These are phyloP conservation scores for Ptilodon capucinus DNA, from an alignment of 2,888 invertebrate genomes.

Conservation along the genomic window DNA sequence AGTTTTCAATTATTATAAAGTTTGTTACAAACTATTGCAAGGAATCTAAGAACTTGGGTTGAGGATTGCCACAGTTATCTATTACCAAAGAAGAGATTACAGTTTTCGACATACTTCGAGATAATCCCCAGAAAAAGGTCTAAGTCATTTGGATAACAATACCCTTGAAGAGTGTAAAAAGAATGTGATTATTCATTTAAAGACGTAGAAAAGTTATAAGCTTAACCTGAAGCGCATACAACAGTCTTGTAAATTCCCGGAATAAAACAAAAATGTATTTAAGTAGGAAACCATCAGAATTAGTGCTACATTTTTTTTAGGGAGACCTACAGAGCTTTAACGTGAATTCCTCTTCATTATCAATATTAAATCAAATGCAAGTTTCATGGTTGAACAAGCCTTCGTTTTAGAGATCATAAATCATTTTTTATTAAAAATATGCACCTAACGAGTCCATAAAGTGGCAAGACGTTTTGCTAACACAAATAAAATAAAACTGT, in stretches of 20 bases:
- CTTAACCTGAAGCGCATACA: not conserved
- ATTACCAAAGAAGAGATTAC: conserved; percentile 53
- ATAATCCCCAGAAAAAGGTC: conserved; percentile 42
- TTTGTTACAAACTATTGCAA: conserved; percentile 20
- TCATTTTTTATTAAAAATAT: conserved; percentile 54
- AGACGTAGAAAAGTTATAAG: conserved; percentile 4
- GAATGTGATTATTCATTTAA: conserved; percentile 25
- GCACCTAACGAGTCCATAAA: conserved; percentile 59
- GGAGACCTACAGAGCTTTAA: not conserved
- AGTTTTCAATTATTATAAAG: conserved; percentile 12
- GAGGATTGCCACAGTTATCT: conserved; percentile 23
- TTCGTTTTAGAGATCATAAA: conserved; percentile 52
- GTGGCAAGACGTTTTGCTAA: conserved; percentile 50
- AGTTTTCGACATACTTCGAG: conserved; percentile 27
- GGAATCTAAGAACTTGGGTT: conserved; percentile 7
- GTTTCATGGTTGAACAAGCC: conserved; percentile 13
- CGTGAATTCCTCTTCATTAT: not conserved
- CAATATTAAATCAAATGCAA: conserved; percentile 4
- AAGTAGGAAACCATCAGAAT: not conserved
- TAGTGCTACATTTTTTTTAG: not conserved
- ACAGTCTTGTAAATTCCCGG: conserved; percentile 13
- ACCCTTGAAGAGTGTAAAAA: conserved; percentile 13
- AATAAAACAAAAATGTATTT: conserved; percentile 1
- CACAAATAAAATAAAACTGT: conserved; percentile 63
- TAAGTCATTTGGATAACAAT: conserved; percentile 32